phyloP scores from a whole-genome alignment of 2,888 invertebrate genomes.

The Rambutsinella grinnellia region DNA sequence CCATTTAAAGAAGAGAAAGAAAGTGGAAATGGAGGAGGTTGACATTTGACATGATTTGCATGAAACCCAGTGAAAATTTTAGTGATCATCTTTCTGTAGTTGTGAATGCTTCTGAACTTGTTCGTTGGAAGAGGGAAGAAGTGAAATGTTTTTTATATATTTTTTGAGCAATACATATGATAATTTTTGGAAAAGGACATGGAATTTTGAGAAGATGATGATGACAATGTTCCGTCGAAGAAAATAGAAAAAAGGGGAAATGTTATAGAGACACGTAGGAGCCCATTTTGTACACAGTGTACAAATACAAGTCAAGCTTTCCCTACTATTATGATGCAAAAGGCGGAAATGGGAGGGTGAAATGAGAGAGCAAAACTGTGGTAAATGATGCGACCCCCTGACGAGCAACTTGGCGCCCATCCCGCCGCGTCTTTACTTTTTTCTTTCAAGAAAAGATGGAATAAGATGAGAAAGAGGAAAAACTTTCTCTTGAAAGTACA shows the following conservation, averaged over 20 bases:
- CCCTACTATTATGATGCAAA: slow-evolving; percentile 57
- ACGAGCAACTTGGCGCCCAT: slow-evolving; percentile 62
- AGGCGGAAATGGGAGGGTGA: slow-evolving; percentile 57
- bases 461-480: slow-evolving; percentile 11
- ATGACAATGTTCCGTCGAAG: slow-evolving; percentile 45
- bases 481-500: slow-evolving; percentile 22
- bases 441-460: slow-evolving; percentile 14
- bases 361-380: slow-evolving; percentile 58
- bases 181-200: slow-evolving; percentile 17
- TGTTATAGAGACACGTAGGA: no score
- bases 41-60: slow-evolving; percentile 65
- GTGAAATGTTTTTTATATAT: no score
- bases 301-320: background rate
- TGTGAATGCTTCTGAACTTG: no score
- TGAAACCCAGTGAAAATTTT: slow-evolving; percentile 46
- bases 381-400: slow-evolving; percentile 65
- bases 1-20: slow-evolving; percentile 25
- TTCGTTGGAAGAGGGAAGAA: no score
- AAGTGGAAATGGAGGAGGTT: slow-evolving; percentile 47
- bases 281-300: background rate
- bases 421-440: slow-evolving; percentile 26
- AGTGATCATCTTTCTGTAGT: slow-evolving; percentile 9
- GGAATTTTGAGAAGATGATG: slow-evolving; percentile 11
- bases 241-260: slow-evolving; percentile 31
- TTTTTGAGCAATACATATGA: slow-evolving; percentile 31